These are phyloP conservation scores for Cryptotermes secundus DNA, from an alignment of 1,140 invertebrate genomes.

Conservation along the genomic window DNA sequence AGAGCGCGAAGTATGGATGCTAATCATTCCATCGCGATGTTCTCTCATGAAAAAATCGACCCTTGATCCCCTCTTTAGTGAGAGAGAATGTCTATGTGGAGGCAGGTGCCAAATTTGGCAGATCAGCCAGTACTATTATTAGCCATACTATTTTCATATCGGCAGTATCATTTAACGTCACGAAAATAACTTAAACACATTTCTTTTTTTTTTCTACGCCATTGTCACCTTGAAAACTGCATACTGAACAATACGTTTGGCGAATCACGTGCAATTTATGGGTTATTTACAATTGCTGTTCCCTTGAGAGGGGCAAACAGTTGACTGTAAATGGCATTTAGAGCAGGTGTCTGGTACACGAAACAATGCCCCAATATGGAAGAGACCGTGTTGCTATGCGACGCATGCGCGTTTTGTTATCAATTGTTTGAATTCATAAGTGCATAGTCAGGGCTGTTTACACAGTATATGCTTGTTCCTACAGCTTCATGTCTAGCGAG, in stretches of 20 bases:
- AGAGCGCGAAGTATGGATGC: no score
- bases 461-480: not conserved
- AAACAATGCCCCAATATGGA: not conserved
- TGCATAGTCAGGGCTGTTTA: not conserved
- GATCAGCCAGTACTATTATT: no score
- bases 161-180: no score
- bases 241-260: not conserved
- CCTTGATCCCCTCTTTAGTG: no score
- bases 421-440: constrained; percentile 2
- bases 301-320: not conserved
- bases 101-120: no score
- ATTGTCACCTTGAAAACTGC: not conserved
- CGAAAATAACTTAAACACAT: no score
- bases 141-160: no score
- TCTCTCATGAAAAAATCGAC: no score
- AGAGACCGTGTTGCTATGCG: not conserved
- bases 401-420: not conserved
- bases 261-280: not conserved
- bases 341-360: not conserved
- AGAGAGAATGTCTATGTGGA: no score
- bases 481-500: not conserved
- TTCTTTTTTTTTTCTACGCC: no score
- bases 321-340: not conserved
- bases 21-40: no score
- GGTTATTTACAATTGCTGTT: not conserved